Conservation (phyloP, 1,140 invertebrate species). For the Apis florea region DNA sequence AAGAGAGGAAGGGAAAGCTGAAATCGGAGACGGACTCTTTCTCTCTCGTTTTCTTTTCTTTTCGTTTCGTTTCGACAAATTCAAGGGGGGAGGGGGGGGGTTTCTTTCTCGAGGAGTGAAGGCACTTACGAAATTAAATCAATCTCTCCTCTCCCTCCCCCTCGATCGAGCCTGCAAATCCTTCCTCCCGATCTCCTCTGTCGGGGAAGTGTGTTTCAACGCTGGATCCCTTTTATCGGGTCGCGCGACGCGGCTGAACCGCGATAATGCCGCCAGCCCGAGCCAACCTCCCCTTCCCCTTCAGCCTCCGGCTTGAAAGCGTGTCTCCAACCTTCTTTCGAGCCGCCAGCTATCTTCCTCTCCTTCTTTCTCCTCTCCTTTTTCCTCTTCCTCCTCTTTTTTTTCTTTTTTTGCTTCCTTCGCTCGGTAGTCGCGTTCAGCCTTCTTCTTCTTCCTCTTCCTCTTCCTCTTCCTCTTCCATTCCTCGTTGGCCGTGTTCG, state of each 20-base stretch:
- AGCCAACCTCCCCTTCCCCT: too few species aligned
- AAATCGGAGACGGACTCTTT: conserved; percentile 1
- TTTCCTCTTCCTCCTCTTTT: neutral
- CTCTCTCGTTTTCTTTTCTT: neutral
- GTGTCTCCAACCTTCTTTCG: conserved; percentile 26
- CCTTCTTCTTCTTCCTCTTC: neutral
- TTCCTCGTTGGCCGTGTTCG: conserved; percentile 24
- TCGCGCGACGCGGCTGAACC: conserved; percentile 28
- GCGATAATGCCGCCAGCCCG: conserved; percentile 32
- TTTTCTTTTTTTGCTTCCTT: neutral
- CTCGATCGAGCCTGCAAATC: conserved; percentile 23
- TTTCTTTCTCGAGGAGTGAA: neutral
- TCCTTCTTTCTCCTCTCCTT: neutral
- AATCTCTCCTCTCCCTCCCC: neutral
- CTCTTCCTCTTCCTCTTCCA: neutral
- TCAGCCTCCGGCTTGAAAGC: too few species aligned
- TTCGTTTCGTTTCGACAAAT: neutral
- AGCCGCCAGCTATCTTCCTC: conserved; percentile 12
- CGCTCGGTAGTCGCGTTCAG: neutral
- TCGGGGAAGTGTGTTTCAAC: neutral
- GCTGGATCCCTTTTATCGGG: conserved; percentile 52
- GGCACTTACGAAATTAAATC: conserved; percentile 39
- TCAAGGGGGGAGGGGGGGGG: neutral
- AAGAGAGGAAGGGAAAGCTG: too few species aligned
- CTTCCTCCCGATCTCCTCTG: neutral